phyloP scores from a whole-genome alignment of 2,888 invertebrate species.

The Noctua janthe region DNA sequence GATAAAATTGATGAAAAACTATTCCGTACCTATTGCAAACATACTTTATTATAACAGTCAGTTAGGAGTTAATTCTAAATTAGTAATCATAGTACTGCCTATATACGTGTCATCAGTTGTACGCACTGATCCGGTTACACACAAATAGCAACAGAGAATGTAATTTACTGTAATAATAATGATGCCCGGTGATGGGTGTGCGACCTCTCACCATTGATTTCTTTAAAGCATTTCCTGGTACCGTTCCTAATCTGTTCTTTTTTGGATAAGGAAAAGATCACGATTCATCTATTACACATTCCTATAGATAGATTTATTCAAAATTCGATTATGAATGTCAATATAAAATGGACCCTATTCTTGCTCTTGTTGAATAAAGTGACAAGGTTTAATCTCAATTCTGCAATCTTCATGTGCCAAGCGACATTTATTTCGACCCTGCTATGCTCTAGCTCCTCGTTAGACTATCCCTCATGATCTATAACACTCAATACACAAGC shows the following conservation, averaged over 20 bases:
- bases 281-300: slow-evolving; percentile 14
- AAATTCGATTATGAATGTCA: neutral
- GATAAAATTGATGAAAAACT: neutral
- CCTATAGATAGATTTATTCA: neutral
- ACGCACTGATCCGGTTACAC: neutral
- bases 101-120: neutral
- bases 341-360: neutral
- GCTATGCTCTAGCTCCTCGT: neutral
- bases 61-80: neutral
- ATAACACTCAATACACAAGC: neutral
- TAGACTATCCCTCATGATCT: neutral
- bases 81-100: neutral
- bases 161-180: slow-evolving; percentile 47
- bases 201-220: slow-evolving; percentile 41
- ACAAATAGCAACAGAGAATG: neutral
- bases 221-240: slow-evolving; percentile 13
- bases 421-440: neutral
- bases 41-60: neutral
- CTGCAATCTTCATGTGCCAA: neutral
- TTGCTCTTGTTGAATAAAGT: neutral
- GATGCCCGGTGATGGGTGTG: slow-evolving; percentile 6
- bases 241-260: slow-evolving; percentile 40
- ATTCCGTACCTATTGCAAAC: neutral
- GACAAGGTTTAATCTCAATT: neutral
- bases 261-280: slow-evolving; percentile 28